Percentiles rank a stretch among this genome's conserved stretches.
phyloP scores from a whole-genome alignment of 2,888 invertebrate species.

The Pyrgus malvae region DNA sequence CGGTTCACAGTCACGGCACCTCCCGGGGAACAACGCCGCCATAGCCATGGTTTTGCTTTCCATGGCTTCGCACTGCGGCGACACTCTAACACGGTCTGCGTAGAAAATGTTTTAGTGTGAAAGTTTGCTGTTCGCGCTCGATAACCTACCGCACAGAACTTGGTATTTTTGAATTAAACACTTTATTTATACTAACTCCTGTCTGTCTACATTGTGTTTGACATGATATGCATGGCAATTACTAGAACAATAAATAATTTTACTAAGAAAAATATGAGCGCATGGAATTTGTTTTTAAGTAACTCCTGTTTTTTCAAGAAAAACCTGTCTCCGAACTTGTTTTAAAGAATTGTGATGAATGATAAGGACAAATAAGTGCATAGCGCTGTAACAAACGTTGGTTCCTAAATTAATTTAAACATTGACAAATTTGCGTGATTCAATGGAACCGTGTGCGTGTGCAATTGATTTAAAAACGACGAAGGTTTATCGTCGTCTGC shows the following conservation, averaged over 20 bases:
- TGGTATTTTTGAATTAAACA: constrained; percentile 17
- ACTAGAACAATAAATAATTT: background rate
- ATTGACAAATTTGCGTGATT: background rate
- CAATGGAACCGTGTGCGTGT: background rate
- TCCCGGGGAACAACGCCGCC: constrained; percentile 75
- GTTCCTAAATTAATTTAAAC: too few relatives aligned
- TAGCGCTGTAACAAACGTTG: too few relatives aligned
- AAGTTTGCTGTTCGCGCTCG: constrained; percentile 43
- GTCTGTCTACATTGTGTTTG: constrained; percentile 11
- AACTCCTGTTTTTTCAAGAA: background rate
- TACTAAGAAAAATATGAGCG: constrained; percentile 6
- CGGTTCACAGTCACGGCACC: constrained; percentile 79
- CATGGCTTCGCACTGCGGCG: constrained; percentile 86
- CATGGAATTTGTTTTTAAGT: background rate
- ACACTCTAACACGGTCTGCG: constrained; percentile 86
- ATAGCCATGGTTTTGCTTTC: constrained; percentile 76
- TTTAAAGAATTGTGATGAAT: too few relatives aligned
- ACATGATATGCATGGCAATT: constrained; percentile 16
- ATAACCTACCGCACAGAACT: constrained; percentile 18
- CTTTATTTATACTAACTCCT: constrained; percentile 8
- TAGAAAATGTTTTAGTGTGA: constrained; percentile 53
- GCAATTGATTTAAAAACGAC: background rate
- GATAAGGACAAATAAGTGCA: too few relatives aligned
- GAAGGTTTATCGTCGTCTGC: constrained; percentile 9
- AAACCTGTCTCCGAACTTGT: background rate